Conservation (phyloP, 2,113 vertebrate species). For the Macrotis lagotis region DNA sequence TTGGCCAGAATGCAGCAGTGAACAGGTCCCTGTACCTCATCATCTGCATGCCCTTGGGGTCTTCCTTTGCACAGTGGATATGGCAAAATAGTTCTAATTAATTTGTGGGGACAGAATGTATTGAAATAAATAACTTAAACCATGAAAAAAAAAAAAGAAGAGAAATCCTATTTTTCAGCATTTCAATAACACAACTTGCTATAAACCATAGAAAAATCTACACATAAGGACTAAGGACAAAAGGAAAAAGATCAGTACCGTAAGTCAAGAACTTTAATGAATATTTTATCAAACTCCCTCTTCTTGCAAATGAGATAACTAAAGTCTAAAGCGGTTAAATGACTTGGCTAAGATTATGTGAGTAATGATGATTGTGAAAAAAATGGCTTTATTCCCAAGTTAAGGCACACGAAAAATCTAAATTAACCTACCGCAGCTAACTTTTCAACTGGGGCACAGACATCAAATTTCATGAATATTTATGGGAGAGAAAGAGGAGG, state of each 20-base stretch:
- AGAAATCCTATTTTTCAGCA: background rate
- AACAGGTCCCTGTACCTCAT: constrained; percentile 50
- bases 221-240: background rate
- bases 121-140: constrained; percentile 85
- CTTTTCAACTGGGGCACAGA: background rate
- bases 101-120: constrained; percentile 77
- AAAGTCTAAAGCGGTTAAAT: background rate
- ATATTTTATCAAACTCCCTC: background rate
- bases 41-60: constrained; percentile 57
- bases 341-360: background rate
- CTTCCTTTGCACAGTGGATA: constrained; percentile 71
- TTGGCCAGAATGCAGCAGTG: constrained; percentile 72
- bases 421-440: background rate
- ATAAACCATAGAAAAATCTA: background rate
- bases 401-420: background rate
- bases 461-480: background rate
- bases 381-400: background rate
- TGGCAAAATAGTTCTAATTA: constrained; percentile 74
- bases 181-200: background rate
- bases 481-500: background rate
- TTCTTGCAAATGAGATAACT: background rate
- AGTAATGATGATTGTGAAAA: background rate
- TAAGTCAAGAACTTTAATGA: background rate
- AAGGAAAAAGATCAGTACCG: background rate
- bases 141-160: too few species aligned